Conservation (phyloP, 2,113 vertebrate species). For the Budorcas taxicolor region DNA sequence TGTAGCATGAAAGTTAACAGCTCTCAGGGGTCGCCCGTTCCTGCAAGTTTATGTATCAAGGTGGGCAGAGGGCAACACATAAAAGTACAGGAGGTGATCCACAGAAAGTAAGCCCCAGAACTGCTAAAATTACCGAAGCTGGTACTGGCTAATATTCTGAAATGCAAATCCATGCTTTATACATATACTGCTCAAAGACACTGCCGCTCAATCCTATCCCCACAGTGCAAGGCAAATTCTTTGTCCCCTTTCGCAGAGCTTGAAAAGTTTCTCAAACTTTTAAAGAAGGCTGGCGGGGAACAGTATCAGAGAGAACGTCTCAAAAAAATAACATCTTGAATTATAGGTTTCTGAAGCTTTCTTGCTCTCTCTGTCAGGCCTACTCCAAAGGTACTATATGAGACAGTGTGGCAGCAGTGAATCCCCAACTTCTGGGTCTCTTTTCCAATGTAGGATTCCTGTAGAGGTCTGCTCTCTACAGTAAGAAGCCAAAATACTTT, state of each 20-base stretch:
- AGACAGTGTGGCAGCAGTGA: slow-evolving; percentile 58
- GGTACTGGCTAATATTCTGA: slow-evolving; percentile 29
- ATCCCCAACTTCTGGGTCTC: slow-evolving; percentile 39
- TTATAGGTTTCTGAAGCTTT: slow-evolving; percentile 14
- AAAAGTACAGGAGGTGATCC: slow-evolving; percentile 39
- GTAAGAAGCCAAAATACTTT: slow-evolving; percentile 61
- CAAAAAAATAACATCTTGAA: slow-evolving; percentile 37
- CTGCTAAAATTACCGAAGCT: slow-evolving; percentile 56
- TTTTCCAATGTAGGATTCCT: slow-evolving; percentile 21
- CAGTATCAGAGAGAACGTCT: slow-evolving; percentile 60
- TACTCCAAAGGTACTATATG: neutral
- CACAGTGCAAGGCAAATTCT: slow-evolving; percentile 35
- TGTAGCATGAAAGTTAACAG: slow-evolving; percentile 60
- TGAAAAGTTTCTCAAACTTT: slow-evolving; percentile 52
- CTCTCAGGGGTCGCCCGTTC: slow-evolving; percentile 55
- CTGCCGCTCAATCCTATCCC: slow-evolving; percentile 9
- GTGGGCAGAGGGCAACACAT: slow-evolving; percentile 55
- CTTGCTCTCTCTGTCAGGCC: neutral
- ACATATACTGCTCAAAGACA: neutral
- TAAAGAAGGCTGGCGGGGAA: slow-evolving; percentile 1
- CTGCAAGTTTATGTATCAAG: slow-evolving; percentile 57
- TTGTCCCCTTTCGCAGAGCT: slow-evolving; percentile 51
- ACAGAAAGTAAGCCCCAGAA: slow-evolving; percentile 50
- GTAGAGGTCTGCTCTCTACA: slow-evolving; percentile 42
- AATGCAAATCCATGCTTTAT: slow-evolving; percentile 21